These are phyloP conservation scores for Coranthus polyacanthus DNA, from an alignment of 2,797 vertebrate species.

Conservation along the genomic window DNA sequence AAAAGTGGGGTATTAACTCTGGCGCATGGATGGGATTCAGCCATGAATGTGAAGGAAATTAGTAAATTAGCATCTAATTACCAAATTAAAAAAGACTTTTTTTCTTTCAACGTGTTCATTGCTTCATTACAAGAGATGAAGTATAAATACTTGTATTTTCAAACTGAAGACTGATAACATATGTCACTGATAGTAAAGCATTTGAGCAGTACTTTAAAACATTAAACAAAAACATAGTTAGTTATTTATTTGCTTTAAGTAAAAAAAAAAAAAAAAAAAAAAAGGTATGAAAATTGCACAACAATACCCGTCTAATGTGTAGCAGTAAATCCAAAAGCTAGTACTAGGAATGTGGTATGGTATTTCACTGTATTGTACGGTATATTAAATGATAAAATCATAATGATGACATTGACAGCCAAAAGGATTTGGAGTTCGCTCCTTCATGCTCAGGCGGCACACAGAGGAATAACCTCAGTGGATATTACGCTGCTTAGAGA, in stretches of 20 bases:
- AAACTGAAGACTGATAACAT: neutral
- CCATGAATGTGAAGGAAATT: slow-evolving; percentile 21
- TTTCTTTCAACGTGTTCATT: neutral
- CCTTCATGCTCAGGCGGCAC: slow-evolving; percentile 3
- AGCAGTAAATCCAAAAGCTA: too few relatives aligned
- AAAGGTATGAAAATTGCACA: too few relatives aligned
- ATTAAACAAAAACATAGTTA: too few relatives aligned
- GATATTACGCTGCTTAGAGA: slow-evolving; percentile 50
- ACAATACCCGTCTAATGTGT: too few relatives aligned
- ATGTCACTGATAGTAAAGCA: too few relatives aligned
- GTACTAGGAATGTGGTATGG: too few relatives aligned
- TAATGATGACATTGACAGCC: slow-evolving; percentile 9
- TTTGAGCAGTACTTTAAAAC: too few relatives aligned
- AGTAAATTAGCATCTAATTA: slow-evolving; percentile 42
- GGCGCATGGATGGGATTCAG: slow-evolving; percentile 22
- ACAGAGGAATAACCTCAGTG: slow-evolving; percentile 43
- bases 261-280: too few relatives aligned
- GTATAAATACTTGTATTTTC: too few relatives aligned
- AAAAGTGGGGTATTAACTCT: slow-evolving; percentile 33
- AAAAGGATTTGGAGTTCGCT: neutral
- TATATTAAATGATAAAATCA: slow-evolving; percentile 5
- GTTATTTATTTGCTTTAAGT: too few relatives aligned
- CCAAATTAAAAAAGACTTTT: slow-evolving; percentile 29
- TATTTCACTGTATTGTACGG: too few relatives aligned
- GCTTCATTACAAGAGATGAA: slow-evolving; percentile 1